A percentile compares a stretch with the other conserved stretches of the same genome.
Conservation (phyloP, 2,113 vertebrate species). For the Dolichallabes microphthalmus region DNA sequence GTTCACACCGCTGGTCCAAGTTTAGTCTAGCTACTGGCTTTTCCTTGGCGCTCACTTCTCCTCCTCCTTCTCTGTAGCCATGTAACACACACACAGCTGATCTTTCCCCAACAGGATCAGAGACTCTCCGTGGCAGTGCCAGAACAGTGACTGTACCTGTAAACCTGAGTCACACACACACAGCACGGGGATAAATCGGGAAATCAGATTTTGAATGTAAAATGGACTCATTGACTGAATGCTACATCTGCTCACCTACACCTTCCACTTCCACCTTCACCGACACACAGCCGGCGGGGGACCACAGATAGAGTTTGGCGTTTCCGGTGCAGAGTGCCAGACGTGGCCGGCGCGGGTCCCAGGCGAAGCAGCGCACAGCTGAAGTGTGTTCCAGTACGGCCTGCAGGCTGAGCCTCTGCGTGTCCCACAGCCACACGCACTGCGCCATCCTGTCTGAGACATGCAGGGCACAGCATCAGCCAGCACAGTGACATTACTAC, state of each 20-base stretch:
- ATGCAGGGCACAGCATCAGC: constrained; percentile 35
- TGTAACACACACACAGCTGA: constrained; percentile 88
- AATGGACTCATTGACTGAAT: neutral
- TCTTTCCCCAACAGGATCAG: constrained; percentile 86
- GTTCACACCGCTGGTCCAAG: neutral
- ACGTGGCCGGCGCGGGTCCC: constrained; percentile 83
- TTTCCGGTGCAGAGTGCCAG: constrained; percentile 87
- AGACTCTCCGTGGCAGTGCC: constrained; percentile 80
- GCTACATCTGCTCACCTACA: constrained; percentile 48
- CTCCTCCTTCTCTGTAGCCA: constrained; percentile 71
- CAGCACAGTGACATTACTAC: constrained; percentile 24
- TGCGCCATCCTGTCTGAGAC: constrained; percentile 83
- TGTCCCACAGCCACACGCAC: constrained; percentile 90
- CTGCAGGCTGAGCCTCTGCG: constrained; percentile 78
- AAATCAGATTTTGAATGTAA: neutral
- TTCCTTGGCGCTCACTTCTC: constrained; percentile 47
- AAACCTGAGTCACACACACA: constrained; percentile 64
- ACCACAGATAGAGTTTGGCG: constrained; percentile 86
- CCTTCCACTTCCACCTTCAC: constrained; percentile 87
- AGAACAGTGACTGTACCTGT: constrained; percentile 80
- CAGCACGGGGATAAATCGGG: neutral
- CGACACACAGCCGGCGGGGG: constrained; percentile 80
- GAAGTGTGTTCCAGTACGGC: constrained; percentile 85
- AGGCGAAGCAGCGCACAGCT: constrained; percentile 81
- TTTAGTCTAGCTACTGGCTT: neutral